Evolutionary conservation across 1,140 invertebrate species (phyloP).

Genomic region (Solenopsis invicta): DNA sequence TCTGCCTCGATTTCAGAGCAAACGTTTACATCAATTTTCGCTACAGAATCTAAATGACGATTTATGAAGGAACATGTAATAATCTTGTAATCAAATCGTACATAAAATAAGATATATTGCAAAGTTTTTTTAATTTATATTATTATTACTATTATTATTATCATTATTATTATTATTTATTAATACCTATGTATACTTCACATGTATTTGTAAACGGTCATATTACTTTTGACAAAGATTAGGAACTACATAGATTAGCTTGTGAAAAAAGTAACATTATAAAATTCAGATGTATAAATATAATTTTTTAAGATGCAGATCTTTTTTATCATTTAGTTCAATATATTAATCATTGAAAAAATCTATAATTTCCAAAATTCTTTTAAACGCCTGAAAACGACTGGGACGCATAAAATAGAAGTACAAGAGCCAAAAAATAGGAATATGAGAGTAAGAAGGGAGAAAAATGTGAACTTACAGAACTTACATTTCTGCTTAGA

Average conservation of each 20-base stretch:
- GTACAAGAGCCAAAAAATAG: too few species aligned
- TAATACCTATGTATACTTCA: too few species aligned
- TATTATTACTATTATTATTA: neutral
- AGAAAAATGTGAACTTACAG: too few species aligned
- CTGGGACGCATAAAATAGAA: too few species aligned
- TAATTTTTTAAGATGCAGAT: too few species aligned
- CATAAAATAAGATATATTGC: conserved; percentile 18
- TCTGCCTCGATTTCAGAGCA: conserved; percentile 33
- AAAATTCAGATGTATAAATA: too few species aligned
- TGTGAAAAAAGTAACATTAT: conserved; percentile 6
- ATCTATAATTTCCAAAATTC: too few species aligned
- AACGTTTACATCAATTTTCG: conserved; percentile 47
- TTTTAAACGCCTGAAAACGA: too few species aligned
- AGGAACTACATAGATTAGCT: neutral
- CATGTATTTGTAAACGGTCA: conserved; percentile 18
- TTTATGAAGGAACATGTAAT: neutral
- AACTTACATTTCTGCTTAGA: too few species aligned
- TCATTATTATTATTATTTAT: too few species aligned
- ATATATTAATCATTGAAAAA: neutral
- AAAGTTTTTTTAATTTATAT: neutral
- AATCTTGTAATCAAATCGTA: neutral
- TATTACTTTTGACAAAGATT: neutral
- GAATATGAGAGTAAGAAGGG: too few species aligned
- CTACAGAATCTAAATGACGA: neutral
- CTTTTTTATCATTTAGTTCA: neutral